Base-by-base conservation (phyloP, 1,140 invertebrate genomes). In the Pectinophora gossypiella region DNA sequence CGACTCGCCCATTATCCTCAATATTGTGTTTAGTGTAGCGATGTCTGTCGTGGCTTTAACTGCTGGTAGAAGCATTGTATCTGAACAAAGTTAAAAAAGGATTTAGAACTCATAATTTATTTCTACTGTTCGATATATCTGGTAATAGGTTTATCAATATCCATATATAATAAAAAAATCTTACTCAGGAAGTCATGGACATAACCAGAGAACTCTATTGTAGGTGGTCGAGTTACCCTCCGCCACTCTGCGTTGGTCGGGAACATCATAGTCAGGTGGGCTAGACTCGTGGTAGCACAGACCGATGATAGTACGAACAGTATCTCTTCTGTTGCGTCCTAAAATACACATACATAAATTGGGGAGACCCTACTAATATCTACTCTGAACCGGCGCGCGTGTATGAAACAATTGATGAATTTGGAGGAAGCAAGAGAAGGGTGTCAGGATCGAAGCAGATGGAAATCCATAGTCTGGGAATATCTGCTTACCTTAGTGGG, bases 1-100 rank as follows among this genome's bases (percentile, higher is more conserved):
- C 0, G 94, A 92, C 72, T 95, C 94, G 68, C 94, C 95, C 86
- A 95, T 93, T 27, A 95, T 92, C 70, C 91, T 91, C 1, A 96
- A 76, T 22, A 95, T 90, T 88, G 95, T 93, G 64, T 94, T 94
- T 0, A 92, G 90, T 6, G 93, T 93, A 13, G 90, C 81, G 38
- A 91, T 89, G 67, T 95, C 94, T 44, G 91, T 89, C 1, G 93
- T 93, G 23, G 94, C 93, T 59, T 90, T 89, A 50, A 94, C 81
- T 7, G 94, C 93, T 6, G 94, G 94, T 38, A 92, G 75, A 45
- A 95, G 74, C 57, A 96, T 91, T 81, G 91, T 90, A 74, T 94
- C 94, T 94, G 68, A 43, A 90, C 89, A 23, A 23, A 4, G 22
- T 23, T 5, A 23, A 23, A 5, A 10, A 5, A 23, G 10, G 4